Evolutionary conservation across 92 coral and sea anemone genomes (phyloP).

Genomic region (Chrysogorgia sp.): DNA sequence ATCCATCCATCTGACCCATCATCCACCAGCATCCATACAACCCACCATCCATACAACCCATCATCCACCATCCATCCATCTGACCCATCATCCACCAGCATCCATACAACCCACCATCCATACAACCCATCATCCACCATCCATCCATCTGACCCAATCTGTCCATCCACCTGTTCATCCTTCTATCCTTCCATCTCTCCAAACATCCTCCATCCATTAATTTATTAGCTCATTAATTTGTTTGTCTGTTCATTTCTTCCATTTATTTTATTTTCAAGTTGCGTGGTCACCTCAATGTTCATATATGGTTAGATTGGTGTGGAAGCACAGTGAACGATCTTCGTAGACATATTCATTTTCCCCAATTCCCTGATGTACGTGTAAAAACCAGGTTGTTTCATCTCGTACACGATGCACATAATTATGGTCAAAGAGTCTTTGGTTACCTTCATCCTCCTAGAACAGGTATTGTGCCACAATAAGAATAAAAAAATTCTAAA

Average conservation of each 20-base stretch:
- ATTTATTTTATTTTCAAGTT: conserved; percentile 57
- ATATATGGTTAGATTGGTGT: conserved; percentile 99
- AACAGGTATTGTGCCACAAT: conserved; percentile 88
- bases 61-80: background rate
- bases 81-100: background rate
- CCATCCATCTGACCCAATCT: no score
- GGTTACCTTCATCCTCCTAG: conserved; percentile 89
- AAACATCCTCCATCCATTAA: background rate
- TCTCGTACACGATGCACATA: conserved; percentile 68
- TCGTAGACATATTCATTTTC: conserved; percentile 86
- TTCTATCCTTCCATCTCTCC: no score
- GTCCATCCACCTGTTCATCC: no score
- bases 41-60: conserved; percentile 5
- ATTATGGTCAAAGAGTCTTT: conserved; percentile 93
- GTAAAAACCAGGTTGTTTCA: conserved; percentile 69
- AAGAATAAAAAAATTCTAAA: no score
- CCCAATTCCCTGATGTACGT: conserved; percentile 87
- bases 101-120: no score
- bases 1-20: no score
- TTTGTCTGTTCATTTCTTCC: background rate
- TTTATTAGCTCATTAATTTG: background rate
- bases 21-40: background rate
- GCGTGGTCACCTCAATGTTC: conserved; percentile 88
- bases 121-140: background rate
- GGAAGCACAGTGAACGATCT: conserved; percentile 91